Conservation (phyloP, 2,797 vertebrate species). For the Brachyrhaphis roseni region DNA sequence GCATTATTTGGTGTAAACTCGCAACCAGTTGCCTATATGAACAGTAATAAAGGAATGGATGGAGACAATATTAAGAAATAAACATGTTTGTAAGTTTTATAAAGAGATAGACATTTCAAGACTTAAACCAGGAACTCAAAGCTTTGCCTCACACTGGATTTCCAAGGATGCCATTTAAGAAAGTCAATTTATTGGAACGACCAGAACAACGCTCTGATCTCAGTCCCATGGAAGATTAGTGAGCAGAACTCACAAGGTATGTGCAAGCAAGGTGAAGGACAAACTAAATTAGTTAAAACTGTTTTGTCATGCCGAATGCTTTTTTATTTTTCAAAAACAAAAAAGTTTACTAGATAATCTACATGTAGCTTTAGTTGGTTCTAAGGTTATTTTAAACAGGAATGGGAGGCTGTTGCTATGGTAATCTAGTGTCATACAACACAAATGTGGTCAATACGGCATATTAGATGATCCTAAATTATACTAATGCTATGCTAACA, state of each 20-base stretch:
- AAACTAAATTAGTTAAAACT: background rate
- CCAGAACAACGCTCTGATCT: background rate
- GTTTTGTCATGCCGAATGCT: background rate
- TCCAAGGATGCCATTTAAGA: background rate
- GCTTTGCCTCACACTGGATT: background rate
- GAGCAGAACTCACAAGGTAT: background rate
- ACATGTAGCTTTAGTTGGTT: background rate
- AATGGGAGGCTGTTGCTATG: background rate
- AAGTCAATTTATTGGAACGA: background rate
- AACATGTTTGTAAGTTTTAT: background rate
- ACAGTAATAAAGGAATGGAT: too few relatives aligned
- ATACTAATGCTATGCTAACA: background rate
- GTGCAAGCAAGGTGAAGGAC: background rate
- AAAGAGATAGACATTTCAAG: background rate
- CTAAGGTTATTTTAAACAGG: background rate
- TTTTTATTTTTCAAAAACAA: background rate
- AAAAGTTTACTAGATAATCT: background rate
- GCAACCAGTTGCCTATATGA: too few relatives aligned
- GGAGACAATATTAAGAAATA: background rate
- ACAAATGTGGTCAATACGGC: background rate
- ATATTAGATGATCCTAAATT: background rate
- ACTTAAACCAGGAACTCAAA: background rate
- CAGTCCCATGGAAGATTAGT: background rate
- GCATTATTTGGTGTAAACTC: background rate
- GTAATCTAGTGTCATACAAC: background rate